Evolutionary conservation across 2,888 invertebrate species (phyloP).

Genomic region (Temnothorax unifasciatus): DNA sequence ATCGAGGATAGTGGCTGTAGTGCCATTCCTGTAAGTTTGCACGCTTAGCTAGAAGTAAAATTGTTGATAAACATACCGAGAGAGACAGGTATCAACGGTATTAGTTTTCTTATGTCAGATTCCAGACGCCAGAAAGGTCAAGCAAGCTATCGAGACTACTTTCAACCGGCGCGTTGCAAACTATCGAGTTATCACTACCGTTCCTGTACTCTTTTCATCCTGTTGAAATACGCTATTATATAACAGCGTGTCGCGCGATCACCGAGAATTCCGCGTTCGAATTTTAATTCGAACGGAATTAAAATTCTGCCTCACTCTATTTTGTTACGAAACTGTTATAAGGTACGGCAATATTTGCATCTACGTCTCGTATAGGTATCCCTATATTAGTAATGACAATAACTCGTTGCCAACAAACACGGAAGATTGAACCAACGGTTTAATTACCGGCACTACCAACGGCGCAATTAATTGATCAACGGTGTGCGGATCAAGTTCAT

Average conservation of each 20-base stretch:
- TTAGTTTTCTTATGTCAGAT: constrained; percentile 49
- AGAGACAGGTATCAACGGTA: constrained; percentile 43
- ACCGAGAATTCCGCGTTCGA: neutral
- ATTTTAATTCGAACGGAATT: constrained; percentile 14
- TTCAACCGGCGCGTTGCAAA: constrained; percentile 45
- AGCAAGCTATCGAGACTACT: constrained; percentile 50
- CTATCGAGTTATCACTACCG: constrained; percentile 41
- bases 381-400: too few species aligned
- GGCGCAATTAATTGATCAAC: constrained; percentile 12
- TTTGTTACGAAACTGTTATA: neutral
- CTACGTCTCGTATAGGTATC: neutral
- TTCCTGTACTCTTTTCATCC: constrained; percentile 10
- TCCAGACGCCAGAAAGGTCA: constrained; percentile 54
- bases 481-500: constrained; percentile 22
- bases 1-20: neutral
- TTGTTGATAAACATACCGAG: constrained; percentile 49
- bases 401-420: neutral
- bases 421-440: neutral
- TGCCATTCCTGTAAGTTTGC: constrained; percentile 32
- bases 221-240: constrained; percentile 18
- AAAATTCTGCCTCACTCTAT: too few species aligned
- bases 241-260: constrained; percentile 16
- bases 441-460: neutral
- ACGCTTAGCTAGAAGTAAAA: constrained; percentile 34
- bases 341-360: neutral